A percentile compares a stretch with the other conserved stretches of the same genome.
Conservation (phyloP, 2,888 invertebrate genomes). For the Alloscopus bannaensis region DNA sequence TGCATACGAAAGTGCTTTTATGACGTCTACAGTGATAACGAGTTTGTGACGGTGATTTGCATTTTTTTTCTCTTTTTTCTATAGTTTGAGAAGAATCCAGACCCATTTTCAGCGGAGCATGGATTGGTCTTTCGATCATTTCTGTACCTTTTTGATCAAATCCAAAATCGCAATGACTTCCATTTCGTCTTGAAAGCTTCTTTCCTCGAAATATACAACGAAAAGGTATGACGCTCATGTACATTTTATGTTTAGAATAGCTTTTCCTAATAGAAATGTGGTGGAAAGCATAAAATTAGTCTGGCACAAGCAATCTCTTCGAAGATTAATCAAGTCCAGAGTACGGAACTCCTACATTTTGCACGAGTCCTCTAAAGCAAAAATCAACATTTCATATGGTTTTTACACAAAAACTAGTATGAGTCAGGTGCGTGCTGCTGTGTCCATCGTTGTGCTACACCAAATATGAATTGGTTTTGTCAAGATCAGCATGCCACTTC, state of each 20-base stretch:
- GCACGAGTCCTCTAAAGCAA: too few species aligned
- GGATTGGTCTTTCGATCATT: slow-evolving; percentile 94
- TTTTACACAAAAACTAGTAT: too few species aligned
- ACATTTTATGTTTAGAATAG: too few species aligned
- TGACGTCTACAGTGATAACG: too few species aligned
- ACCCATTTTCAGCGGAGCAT: slow-evolving; percentile 84
- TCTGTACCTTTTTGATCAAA: slow-evolving; percentile 89
- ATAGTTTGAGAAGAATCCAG: slow-evolving; percentile 81
- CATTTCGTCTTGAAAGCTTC: slow-evolving; percentile 93
- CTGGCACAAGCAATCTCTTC: too few species aligned
- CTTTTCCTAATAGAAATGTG: background rate
- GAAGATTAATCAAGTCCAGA: too few species aligned
- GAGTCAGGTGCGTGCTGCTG: background rate
- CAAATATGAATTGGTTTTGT: background rate
- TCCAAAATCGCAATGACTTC: slow-evolving; percentile 85
- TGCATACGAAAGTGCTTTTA: too few species aligned
- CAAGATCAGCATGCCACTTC: slow-evolving; percentile 20
- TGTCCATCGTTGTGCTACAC: background rate
- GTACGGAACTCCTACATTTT: too few species aligned
- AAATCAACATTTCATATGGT: too few species aligned
- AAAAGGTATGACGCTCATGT: slow-evolving; percentile 83
- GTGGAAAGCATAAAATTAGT: too few species aligned
- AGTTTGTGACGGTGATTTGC: too few species aligned
- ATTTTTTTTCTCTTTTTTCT: slow-evolving; percentile 61
- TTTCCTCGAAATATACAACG: slow-evolving; percentile 97